These are phyloP conservation scores for Pseudococcus viburni DNA, from an alignment of 2,888 invertebrate species.

Conservation along the genomic window DNA sequence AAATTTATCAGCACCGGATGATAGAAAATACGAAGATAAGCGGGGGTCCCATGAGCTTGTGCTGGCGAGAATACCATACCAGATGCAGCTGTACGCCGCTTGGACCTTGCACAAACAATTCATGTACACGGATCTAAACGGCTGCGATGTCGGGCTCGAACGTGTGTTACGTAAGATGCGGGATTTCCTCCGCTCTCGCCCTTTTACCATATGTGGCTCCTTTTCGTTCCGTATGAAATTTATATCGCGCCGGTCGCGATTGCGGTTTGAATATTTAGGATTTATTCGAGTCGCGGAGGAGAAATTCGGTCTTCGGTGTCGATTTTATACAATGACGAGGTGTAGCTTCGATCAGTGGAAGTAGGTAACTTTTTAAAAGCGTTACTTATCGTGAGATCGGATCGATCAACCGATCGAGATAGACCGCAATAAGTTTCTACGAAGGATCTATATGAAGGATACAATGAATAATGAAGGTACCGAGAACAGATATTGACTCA, in stretches of 20 bases:
- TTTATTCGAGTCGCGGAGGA: slow-evolving; percentile 4
- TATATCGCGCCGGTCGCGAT: background rate
- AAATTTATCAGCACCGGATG: slow-evolving; percentile 23
- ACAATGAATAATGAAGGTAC: background rate
- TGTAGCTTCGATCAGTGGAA: background rate
- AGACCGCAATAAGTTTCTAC: slow-evolving; percentile 10
- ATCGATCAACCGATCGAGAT: background rate
- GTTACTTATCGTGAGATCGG: background rate
- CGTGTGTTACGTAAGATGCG: slow-evolving; percentile 24
- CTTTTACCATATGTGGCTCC: background rate
- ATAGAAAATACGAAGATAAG: slow-evolving; percentile 6
- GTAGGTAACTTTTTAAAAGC: background rate
- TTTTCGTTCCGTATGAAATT: slow-evolving; percentile 11
- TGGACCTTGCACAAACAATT: slow-evolving; percentile 50
- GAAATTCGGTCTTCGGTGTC: background rate
- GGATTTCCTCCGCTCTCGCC: background rate
- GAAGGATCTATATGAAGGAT: background rate
- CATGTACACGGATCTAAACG: slow-evolving; percentile 54
- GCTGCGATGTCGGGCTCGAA: slow-evolving; percentile 41
- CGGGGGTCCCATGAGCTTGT: background rate
- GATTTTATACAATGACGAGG: background rate
- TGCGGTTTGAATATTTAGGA: slow-evolving; percentile 23
- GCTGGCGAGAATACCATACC: slow-evolving; percentile 9
- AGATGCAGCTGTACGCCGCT: slow-evolving; percentile 28
- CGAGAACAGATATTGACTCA: too few species aligned